Evolutionary conservation across 2,797 vertebrate species (phyloP).

Genomic region (Ficedula albicollis): DNA sequence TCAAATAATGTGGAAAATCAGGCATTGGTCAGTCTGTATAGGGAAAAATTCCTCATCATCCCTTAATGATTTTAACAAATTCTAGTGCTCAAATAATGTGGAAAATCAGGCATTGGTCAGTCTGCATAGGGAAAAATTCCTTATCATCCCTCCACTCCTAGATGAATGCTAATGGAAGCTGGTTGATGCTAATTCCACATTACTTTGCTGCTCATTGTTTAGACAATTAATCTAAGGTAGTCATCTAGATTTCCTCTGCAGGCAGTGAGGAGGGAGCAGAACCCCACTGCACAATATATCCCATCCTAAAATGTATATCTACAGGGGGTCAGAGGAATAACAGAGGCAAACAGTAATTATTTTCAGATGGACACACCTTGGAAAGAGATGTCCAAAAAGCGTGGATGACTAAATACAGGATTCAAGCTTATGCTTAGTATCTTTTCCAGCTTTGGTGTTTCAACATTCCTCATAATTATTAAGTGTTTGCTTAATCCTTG

Average conservation of each 20-base stretch:
- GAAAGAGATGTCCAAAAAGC: not conserved
- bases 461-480: not conserved
- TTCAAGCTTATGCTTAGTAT: not conserved
- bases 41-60: not conserved
- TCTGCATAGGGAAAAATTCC: not conserved
- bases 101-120: not conserved
- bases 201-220: not conserved
- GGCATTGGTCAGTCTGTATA: not conserved
- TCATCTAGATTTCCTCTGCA: not conserved
- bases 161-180: not conserved
- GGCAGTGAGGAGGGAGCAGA: not conserved
- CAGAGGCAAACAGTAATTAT: not conserved
- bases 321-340: not conserved
- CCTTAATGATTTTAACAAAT: not conserved
- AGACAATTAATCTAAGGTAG: not conserved
- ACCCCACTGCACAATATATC: not conserved
- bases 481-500: not conserved
- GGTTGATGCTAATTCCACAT: not conserved
- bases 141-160: not conserved
- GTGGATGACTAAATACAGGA: not conserved
- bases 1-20: not conserved
- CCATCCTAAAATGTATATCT: not conserved
- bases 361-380: not conserved
- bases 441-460: not conserved
- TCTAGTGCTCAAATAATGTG: not conserved